Conservation (phyloP, 1,140 invertebrate species). For the Pogonus chalceus region DNA sequence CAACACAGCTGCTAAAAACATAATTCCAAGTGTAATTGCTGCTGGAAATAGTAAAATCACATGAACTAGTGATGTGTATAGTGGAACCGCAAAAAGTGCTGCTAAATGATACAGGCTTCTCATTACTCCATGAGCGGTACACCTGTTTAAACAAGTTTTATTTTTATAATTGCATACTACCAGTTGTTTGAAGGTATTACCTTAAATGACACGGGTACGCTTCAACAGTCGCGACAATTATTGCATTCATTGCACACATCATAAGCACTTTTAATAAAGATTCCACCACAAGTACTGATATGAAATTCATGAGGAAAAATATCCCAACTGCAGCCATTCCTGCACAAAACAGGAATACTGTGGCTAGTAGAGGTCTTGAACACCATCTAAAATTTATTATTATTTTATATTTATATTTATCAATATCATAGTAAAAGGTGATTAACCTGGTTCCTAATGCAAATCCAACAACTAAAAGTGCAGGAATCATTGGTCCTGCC, state of each 20-base stretch:
- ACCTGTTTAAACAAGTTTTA: slow-evolving; percentile 17
- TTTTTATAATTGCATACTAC: no score
- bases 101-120: slow-evolving; percentile 28
- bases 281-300: slow-evolving; percentile 23
- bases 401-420: no score
- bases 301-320: slow-evolving; percentile 23
- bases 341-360: slow-evolving; percentile 17
- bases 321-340: slow-evolving; percentile 23
- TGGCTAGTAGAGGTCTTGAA: slow-evolving; percentile 21
- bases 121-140: slow-evolving; percentile 31
- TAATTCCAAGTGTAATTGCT: slow-evolving; percentile 24
- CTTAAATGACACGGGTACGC: slow-evolving; percentile 29
- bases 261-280: slow-evolving; percentile 23
- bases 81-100: slow-evolving; percentile 28
- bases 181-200: slow-evolving; percentile 14
- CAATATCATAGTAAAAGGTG: no score
- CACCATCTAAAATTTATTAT: no score
- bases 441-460: neutral
- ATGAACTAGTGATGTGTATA: slow-evolving; percentile 24
- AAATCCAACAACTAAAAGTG: slow-evolving; percentile 16
- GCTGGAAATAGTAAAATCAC: slow-evolving; percentile 25
- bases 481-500: slow-evolving; percentile 26
- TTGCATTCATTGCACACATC: slow-evolving; percentile 25
- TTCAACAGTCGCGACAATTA: slow-evolving; percentile 28
- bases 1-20: slow-evolving; percentile 24